phyloP scores from a whole-genome alignment of 2,888 invertebrate genomes.

The Melipona bicolor region DNA sequence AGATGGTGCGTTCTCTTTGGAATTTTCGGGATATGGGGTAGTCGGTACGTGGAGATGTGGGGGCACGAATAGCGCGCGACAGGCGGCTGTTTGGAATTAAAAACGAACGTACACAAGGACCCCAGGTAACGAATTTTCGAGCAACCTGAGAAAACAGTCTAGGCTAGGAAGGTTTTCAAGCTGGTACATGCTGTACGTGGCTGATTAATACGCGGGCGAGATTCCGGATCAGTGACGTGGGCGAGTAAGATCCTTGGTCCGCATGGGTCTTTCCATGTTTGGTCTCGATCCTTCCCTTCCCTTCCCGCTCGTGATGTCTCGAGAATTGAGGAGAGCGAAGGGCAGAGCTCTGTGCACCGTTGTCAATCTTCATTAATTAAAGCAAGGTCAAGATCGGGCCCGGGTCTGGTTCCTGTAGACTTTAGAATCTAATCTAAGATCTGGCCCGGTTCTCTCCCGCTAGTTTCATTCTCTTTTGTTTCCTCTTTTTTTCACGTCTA shows the following conservation, averaged over 20 bases:
- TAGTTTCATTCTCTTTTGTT: background rate
- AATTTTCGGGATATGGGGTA: slow-evolving; percentile 55
- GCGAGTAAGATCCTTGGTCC: slow-evolving; percentile 10
- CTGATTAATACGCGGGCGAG: slow-evolving; percentile 4
- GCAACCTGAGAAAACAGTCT: background rate
- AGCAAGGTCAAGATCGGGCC: slow-evolving; percentile 55
- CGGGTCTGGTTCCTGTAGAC: slow-evolving; percentile 16
- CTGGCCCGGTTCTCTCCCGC: background rate
- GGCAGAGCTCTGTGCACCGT: slow-evolving; percentile 41
- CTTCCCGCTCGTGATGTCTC: slow-evolving; percentile 53
- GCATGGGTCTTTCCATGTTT: slow-evolving; percentile 38
- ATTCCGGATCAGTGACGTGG: slow-evolving; percentile 24
- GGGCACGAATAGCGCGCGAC: background rate
- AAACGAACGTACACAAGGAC: background rate
- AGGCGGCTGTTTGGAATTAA: background rate
- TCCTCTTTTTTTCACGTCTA: background rate
- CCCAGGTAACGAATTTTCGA: background rate
- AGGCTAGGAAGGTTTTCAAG: background rate
- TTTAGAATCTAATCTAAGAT: slow-evolving; percentile 51
- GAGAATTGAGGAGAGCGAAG: background rate
- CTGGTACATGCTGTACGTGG: background rate
- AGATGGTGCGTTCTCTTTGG: slow-evolving; percentile 33
- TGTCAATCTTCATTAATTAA: slow-evolving; percentile 76
- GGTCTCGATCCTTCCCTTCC: slow-evolving; percentile 34
- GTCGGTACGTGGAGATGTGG: background rate